These are phyloP conservation scores for Dione vanillae DNA, from an alignment of 2,888 invertebrate species.

Conservation along the genomic window DNA sequence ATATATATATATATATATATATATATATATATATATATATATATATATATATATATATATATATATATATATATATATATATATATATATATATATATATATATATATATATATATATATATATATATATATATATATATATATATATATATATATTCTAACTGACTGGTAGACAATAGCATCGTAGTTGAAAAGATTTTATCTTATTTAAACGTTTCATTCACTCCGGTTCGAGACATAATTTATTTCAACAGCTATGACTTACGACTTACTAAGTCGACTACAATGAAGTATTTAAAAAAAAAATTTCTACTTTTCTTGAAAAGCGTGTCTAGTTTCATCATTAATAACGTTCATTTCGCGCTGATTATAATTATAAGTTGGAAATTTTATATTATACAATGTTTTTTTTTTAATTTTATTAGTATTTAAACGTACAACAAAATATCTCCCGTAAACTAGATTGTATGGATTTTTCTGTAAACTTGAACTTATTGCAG, in stretches of 20 bases:
- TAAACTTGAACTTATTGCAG: too few relatives aligned
- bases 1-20: too few relatives aligned
- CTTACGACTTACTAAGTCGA: constrained; percentile 7
- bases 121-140: too few relatives aligned
- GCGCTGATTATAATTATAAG: constrained; percentile 4
- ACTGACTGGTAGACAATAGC: neutral
- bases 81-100: too few relatives aligned
- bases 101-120: too few relatives aligned
- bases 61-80: too few relatives aligned
- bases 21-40: too few relatives aligned
- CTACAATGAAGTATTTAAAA: constrained; percentile 5
- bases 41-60: too few relatives aligned
- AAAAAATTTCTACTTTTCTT: constrained; percentile 4
- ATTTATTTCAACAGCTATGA: constrained; percentile 12
- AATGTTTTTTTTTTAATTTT: neutral
- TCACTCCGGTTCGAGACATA: neutral
- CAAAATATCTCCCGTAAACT: too few relatives aligned
- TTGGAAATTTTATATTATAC: constrained; percentile 2
- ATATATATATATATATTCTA: neutral
- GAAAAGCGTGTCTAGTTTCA: constrained; percentile 9
- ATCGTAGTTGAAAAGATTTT: constrained; percentile 11
- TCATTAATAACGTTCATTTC: constrained; percentile 19
- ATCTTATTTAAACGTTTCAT: constrained; percentile 22
- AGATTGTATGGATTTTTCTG: too few relatives aligned
- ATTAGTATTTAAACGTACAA: too few relatives aligned